Percentiles rank a stretch among this genome's conserved stretches.
phyloP scores from a whole-genome alignment of 2,888 invertebrate species.

The Perizoma affinitatum region DNA sequence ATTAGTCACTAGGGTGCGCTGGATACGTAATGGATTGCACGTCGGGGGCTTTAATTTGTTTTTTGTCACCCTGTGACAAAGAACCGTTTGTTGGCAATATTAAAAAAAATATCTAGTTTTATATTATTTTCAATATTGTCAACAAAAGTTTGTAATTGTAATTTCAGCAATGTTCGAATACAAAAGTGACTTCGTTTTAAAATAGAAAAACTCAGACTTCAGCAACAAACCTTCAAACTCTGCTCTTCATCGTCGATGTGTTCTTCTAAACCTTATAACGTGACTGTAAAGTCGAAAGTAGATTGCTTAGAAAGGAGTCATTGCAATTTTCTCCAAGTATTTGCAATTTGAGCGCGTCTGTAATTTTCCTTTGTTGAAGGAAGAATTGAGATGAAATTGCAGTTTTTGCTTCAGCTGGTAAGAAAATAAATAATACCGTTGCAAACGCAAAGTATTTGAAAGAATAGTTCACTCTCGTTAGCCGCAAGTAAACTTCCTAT shows the following conservation, averaged over 20 bases:
- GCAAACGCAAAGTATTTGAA: no score
- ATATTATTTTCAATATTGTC: no score
- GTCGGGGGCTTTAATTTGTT: no score
- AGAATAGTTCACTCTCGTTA: no score
- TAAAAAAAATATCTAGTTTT: no score
- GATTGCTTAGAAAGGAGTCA: constrained; percentile 16
- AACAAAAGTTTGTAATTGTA: no score
- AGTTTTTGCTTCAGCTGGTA: constrained; percentile 15
- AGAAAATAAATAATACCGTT: background rate
- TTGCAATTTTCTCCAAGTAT: constrained; percentile 28
- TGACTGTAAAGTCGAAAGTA: constrained; percentile 14
- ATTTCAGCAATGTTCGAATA: no score
- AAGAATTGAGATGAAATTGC: constrained; percentile 31
- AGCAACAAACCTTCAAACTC: constrained; percentile 13
- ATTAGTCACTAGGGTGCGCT: no score
- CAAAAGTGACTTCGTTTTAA: background rate
- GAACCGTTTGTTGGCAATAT: no score
- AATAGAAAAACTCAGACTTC: constrained; percentile 4
- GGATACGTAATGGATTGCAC: no score
- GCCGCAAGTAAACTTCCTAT: no score
- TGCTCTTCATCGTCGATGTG: background rate
- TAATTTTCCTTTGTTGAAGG: constrained; percentile 33
- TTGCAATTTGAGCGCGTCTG: constrained; percentile 28
- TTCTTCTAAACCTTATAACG: constrained; percentile 1
- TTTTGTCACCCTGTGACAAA: no score